These are phyloP conservation scores for Malurus melanocephalus DNA, from an alignment of 2,113 vertebrate species.

Conservation along the genomic window DNA sequence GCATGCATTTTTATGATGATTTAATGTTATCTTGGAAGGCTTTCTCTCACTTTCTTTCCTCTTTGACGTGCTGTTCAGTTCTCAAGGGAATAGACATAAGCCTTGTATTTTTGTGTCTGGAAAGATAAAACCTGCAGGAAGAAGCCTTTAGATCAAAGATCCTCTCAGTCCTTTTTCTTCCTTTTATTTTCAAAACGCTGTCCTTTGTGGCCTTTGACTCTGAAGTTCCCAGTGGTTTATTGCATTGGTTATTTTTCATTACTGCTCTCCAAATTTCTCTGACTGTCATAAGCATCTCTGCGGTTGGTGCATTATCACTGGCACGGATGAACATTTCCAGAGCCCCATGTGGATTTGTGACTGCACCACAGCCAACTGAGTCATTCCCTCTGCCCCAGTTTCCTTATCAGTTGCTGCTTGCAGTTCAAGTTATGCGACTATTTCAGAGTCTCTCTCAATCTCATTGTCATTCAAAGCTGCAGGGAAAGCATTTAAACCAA, in stretches of 20 bases:
- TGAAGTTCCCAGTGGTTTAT: conserved; percentile 9
- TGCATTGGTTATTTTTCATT: conserved; percentile 5
- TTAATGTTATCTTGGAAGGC: conserved; percentile 4
- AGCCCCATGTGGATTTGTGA: conserved; percentile 46
- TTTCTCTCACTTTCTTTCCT: not conserved
- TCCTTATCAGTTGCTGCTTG: conserved; percentile 51
- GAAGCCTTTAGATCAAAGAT: conserved; percentile 37
- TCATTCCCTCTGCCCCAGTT: conserved; percentile 59
- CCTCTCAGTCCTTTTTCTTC: conserved; percentile 1
- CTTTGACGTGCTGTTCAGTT: not conserved
- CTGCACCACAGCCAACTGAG: conserved; percentile 51
- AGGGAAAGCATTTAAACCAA: conserved; percentile 30
- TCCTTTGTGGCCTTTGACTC: conserved; percentile 43
- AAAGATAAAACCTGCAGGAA: conserved; percentile 46
- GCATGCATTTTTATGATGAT: not conserved
- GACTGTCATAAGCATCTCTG: conserved; percentile 41
- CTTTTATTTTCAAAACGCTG: not conserved
- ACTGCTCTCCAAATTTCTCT: conserved; percentile 9
- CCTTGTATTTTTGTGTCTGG: conserved; percentile 9
- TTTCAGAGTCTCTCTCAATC: conserved; percentile 33
- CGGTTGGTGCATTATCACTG: conserved; percentile 1
- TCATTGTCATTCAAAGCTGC: conserved; percentile 56
- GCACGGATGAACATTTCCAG: conserved; percentile 42
- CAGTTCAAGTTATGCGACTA: conserved; percentile 33
- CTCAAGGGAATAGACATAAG: conserved; percentile 24